These are phyloP conservation scores for Gymnothorax javanicus DNA, from an alignment of 2,797 vertebrate genomes.

Conservation along the genomic window DNA sequence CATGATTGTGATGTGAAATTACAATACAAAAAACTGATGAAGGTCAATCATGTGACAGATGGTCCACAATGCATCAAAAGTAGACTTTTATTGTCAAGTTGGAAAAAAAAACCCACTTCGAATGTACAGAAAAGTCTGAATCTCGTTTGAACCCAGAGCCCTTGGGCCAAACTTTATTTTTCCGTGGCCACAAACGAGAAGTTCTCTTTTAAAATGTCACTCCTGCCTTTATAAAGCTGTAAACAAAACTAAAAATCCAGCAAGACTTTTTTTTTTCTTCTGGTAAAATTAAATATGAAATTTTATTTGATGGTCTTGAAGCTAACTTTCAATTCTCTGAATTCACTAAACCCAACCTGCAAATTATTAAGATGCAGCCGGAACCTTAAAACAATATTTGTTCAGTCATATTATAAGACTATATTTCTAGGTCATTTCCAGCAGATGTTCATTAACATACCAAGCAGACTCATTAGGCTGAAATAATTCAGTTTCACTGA, in stretches of 20 bases:
- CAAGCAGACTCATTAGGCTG: not conserved
- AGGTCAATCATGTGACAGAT: not conserved
- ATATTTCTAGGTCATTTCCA: conserved; percentile 10
- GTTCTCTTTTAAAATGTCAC: conserved; percentile 49
- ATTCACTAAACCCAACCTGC: not conserved
- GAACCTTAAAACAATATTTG: conserved; percentile 15
- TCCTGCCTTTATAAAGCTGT: conserved; percentile 26
- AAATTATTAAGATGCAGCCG: not conserved
- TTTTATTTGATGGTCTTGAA: not conserved
- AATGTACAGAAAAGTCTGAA: conserved; percentile 77
- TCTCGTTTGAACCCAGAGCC: conserved; percentile 48
- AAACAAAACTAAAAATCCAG: not conserved
- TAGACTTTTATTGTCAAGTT: conserved; percentile 86
- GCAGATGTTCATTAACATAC: not conserved
- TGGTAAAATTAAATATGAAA: not conserved
- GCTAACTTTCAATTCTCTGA: not conserved
- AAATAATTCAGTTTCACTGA: not conserved
- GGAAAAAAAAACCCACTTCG: conserved; percentile 75
- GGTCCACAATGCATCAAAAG: conserved; percentile 75
- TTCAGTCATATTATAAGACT: not conserved
- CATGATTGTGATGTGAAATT: not conserved
- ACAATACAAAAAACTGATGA: not conserved
- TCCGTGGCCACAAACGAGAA: conserved; percentile 40
- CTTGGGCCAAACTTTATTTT: conserved; percentile 28
- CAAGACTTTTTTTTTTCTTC: not conserved